These are phyloP conservation scores for Pristionchus mayeri DNA, from an alignment of 2,888 invertebrate species.

Conservation along the genomic window DNA sequence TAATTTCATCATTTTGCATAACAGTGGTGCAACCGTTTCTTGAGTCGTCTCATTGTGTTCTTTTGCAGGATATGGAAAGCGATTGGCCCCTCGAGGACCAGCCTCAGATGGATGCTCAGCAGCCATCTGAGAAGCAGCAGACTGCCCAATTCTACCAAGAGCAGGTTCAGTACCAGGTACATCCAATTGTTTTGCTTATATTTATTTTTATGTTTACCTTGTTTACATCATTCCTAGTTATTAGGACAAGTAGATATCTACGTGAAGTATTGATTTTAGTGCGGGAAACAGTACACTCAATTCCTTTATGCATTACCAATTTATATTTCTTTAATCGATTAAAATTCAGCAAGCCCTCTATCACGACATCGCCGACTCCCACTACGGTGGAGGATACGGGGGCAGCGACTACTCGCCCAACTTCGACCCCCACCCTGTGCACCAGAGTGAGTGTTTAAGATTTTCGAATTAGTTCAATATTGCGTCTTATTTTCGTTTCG, in stretches of 20 bases:
- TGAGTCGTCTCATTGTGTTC: not conserved
- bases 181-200: not conserved
- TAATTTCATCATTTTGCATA: slow-evolving; percentile 11
- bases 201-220: not conserved
- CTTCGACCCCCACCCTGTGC: not conserved
- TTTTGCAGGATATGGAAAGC: not conserved
- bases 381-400: not conserved
- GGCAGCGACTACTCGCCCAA: slow-evolving; percentile 26
- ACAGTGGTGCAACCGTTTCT: too few species aligned
- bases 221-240: too few species aligned
- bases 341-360: slow-evolving; percentile 29
- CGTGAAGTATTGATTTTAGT: too few species aligned
- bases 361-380: not conserved
- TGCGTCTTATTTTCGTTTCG: too few species aligned
- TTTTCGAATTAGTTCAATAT: too few species aligned
- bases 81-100: slow-evolving; percentile 21
- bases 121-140: slow-evolving; percentile 31
- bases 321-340: too few species aligned
- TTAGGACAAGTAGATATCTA: too few species aligned
- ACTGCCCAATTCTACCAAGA: slow-evolving; percentile 16
- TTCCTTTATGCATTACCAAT: not conserved
- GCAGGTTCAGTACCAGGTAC: not conserved
- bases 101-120: slow-evolving; percentile 4
- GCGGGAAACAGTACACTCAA: not conserved
- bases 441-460: not conserved